Evolutionary conservation across 2,113 vertebrate species (phyloP).

Genomic region (Hirundichthys speculiger): DNA sequence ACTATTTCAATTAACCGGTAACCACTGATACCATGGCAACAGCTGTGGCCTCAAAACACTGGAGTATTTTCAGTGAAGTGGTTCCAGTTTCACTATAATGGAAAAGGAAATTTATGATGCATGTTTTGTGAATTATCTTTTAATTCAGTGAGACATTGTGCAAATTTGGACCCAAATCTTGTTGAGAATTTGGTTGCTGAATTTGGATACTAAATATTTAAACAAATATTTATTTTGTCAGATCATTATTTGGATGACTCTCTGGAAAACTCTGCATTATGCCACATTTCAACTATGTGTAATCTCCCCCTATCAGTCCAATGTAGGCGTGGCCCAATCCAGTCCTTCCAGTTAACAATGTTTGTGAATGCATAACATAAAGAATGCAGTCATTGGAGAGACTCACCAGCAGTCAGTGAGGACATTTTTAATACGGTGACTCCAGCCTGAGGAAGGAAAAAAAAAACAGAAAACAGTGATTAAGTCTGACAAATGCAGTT

Average conservation of each 20-base stretch:
- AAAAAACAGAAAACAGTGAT: constrained; percentile 23
- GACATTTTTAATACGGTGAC: constrained; percentile 54
- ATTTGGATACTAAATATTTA: too few relatives aligned
- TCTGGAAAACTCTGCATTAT: background rate
- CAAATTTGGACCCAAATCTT: too few relatives aligned
- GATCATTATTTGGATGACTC: background rate
- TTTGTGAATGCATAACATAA: background rate
- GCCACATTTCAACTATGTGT: background rate
- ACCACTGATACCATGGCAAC: constrained; percentile 1
- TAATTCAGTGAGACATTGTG: too few relatives aligned
- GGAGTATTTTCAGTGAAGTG: too few relatives aligned
- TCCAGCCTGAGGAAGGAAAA: constrained; percentile 32
- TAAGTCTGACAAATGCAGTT: background rate
- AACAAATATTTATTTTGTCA: background rate
- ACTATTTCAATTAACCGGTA: background rate
- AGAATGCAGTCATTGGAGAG: background rate
- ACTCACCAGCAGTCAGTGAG: constrained; percentile 37
- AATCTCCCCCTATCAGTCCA: background rate
- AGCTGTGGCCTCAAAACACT: background rate
- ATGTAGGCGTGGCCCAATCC: background rate
- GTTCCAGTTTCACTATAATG: too few relatives aligned
- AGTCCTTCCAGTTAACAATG: background rate
- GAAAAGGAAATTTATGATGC: too few relatives aligned
- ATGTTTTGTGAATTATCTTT: too few relatives aligned
- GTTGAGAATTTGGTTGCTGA: too few relatives aligned